A percentile compares a stretch with the other conserved stretches of the same genome.
phyloP scores from a whole-genome alignment of 2,113 vertebrate genomes.

The Corynorhinus townsendii region DNA sequence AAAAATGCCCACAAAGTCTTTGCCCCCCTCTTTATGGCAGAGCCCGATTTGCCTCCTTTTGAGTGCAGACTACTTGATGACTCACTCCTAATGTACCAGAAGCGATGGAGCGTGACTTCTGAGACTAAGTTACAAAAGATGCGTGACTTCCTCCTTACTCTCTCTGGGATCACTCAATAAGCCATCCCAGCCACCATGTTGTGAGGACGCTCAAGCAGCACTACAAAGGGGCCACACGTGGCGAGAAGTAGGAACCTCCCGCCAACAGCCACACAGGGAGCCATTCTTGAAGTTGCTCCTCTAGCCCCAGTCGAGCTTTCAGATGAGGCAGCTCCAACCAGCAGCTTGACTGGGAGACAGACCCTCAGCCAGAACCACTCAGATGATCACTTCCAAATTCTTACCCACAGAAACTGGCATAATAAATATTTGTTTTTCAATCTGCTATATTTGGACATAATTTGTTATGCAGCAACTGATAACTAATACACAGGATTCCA shows the following conservation, averaged over 20 bases:
- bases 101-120: background rate
- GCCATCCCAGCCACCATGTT: background rate
- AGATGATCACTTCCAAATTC: background rate
- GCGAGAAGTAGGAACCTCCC: background rate
- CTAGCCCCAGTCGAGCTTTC: background rate
- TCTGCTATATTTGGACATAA: background rate
- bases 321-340: no score
- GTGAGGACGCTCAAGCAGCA: background rate
- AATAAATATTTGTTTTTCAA: background rate
- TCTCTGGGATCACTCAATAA: background rate
- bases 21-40: background rate
- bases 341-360: background rate
- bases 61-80: background rate
- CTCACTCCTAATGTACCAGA: background rate
- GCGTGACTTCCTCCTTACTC: background rate
- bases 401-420: background rate
- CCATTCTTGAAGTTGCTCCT: background rate
- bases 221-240: fast-evolving
- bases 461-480: background rate
- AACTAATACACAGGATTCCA: background rate
- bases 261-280: background rate
- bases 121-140: background rate
- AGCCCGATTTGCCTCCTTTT: background rate
- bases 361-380: background rate
- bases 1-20: background rate